phyloP scores from a whole-genome alignment of 2,888 invertebrate genomes.

The Dione juno region DNA sequence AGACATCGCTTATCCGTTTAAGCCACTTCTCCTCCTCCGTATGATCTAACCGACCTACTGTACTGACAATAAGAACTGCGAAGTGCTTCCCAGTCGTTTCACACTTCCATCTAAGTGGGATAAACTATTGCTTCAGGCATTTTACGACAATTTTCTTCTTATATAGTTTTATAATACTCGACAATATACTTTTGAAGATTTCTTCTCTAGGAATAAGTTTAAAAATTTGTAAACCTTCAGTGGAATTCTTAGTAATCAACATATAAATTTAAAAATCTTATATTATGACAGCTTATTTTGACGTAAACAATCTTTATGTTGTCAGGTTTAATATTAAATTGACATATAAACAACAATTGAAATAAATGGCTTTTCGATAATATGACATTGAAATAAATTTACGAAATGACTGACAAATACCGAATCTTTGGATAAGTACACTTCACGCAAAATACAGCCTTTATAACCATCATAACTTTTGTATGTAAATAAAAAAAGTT shows the following conservation, averaged over 20 bases:
- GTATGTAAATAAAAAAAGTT: constrained; percentile 59
- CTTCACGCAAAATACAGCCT: constrained; percentile 15
- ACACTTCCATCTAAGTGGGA: constrained; percentile 39
- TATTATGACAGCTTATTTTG: not conserved
- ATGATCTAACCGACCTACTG: constrained; percentile 28
- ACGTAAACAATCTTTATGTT: not conserved
- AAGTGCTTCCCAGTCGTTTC: constrained; percentile 38
- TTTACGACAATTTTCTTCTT: constrained; percentile 34
- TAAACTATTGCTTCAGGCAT: constrained; percentile 39
- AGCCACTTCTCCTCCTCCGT: not conserved
- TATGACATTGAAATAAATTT: not conserved
- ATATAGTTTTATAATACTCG: constrained; percentile 27
- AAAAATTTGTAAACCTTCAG: not conserved
- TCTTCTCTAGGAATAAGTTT: constrained; percentile 11
- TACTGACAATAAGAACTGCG: constrained; percentile 41
- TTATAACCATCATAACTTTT: constrained; percentile 51
- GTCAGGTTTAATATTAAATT: not conserved
- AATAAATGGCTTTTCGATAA: too few species aligned
- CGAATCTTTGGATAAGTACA: too few species aligned
- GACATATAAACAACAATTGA: too few species aligned
- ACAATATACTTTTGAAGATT: constrained; percentile 13
- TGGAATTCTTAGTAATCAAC: not conserved
- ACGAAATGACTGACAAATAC: not conserved
- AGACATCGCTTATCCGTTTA: not conserved
- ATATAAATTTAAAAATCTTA: not conserved